These are phyloP conservation scores for Drosophila trapezifrons DNA, from an alignment of 1,140 invertebrate genomes.

Conservation along the genomic window DNA sequence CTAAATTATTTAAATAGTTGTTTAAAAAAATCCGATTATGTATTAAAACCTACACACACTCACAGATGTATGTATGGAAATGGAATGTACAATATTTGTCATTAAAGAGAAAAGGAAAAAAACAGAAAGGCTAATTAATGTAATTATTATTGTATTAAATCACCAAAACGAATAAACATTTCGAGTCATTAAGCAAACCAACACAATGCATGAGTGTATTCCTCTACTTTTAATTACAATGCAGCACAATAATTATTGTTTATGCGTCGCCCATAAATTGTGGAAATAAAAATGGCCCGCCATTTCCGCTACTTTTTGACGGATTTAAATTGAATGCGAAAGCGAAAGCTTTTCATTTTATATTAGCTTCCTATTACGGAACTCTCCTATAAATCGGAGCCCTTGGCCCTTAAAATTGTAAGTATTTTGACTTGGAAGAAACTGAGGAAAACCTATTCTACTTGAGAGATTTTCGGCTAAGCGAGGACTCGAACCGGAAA, in stretches of 20 bases:
- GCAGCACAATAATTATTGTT: conserved; percentile 28
- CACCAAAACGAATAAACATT: conserved; percentile 70
- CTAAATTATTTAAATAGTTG: conserved; percentile 70
- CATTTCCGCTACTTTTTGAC: conserved; percentile 9
- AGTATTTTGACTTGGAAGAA: conserved; percentile 7
- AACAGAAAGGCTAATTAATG: conserved; percentile 69
- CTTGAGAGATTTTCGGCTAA: not conserved
- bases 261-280: conserved; percentile 31
- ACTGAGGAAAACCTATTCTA: conserved; percentile 1
- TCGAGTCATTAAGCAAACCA: conserved; percentile 71
- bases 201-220: conserved; percentile 5
- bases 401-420: conserved; percentile 7
- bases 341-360: conserved; percentile 9
- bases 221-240: conserved; percentile 46
- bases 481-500: conserved; percentile 56
- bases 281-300: conserved; percentile 3
- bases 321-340: conserved; percentile 9
- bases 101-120: conserved; percentile 30
- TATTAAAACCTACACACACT: conserved; percentile 8
- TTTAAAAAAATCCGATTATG: conserved; percentile 39
- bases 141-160: conserved; percentile 77
- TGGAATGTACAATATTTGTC: conserved; percentile 47
- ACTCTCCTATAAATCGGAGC: not conserved
- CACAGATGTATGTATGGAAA: conserved; percentile 8
- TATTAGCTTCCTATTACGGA: not conserved